Base-by-base conservation (phyloP, 2,797 vertebrate species). In the Carduelis carduelis region DNA sequence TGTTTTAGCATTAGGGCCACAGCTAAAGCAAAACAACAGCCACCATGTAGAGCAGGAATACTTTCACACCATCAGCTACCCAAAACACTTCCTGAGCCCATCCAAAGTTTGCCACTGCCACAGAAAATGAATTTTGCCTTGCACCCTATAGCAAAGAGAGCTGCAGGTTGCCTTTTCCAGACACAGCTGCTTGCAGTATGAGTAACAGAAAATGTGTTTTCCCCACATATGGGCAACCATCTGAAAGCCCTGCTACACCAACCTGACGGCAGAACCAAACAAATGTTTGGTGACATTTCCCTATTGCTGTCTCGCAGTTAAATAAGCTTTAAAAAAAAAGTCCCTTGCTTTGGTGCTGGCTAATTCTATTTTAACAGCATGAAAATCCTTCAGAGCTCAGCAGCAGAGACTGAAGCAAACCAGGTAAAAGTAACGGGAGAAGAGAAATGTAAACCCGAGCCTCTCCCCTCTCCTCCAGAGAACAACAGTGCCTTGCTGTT, bases 231-330 rank as follows among this genome's bases (percentile, higher is more conserved):
- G 50, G 83, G 81, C 43, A 79, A 44, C 75, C 94, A 82, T 92
- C 92, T 93, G 90, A 96, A 87, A 61, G 30, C 59, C 65, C 63
- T 66, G 74, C 59, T 47, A 68, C 60, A 94, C 35, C 90, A 93
- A 93, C 65, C 65, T 7, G 2, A 35, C 9, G 28, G 89, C 79
- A 88, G 64, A 87, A 92, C 63, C 77, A 65, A 82, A 66, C 41
- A 81, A 94, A 92, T 56, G 83, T 92, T 90, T 90, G 86, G 87
- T 92, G 87, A 83, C 61, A 81, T 92, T 84, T 87, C 78, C 64
- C 68, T 56, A 22, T 27, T 39, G 22, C 69, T 13, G 8, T 75
- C 77, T 83, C 18, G 1, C 61, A 75, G 77, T 47, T 80, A 66
- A 76, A 87, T 16, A 19, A 82, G 74, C 34, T 70, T n/a, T 2